phyloP scores from a whole-genome alignment of 1,140 invertebrate genomes.

The Colletes gigas region DNA sequence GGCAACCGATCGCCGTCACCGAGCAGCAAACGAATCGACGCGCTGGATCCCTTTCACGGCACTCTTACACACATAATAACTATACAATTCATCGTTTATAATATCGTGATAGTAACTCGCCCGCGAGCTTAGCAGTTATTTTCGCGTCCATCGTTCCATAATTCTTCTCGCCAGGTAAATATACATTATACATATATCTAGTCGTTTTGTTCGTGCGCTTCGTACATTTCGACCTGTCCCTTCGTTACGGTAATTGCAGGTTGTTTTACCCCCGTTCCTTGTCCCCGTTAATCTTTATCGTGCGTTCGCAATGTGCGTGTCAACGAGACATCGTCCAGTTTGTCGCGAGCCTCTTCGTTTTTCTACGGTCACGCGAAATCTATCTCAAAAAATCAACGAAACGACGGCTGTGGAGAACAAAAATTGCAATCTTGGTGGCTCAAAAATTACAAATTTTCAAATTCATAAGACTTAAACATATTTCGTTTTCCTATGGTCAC shows the following conservation, averaged over 20 bases:
- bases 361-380: not conserved
- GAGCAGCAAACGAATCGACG: slow-evolving; percentile 33
- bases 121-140: slow-evolving; percentile 73
- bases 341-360: not conserved
- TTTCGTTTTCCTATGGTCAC: not conserved
- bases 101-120: slow-evolving; percentile 76
- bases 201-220: slow-evolving; percentile 31
- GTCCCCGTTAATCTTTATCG: slow-evolving; percentile 18
- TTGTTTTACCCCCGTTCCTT: not conserved
- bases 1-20: slow-evolving; percentile 22
- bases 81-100: slow-evolving; percentile 66
- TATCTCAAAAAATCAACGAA: not conserved
- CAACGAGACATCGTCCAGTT: not conserved
- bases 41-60: slow-evolving; percentile 35
- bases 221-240: slow-evolving; percentile 26
- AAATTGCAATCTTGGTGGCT: too few species aligned
- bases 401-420: too few species aligned
- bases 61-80: slow-evolving; percentile 58
- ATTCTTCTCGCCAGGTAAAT: slow-evolving; percentile 53
- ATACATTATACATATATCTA: slow-evolving; percentile 33
- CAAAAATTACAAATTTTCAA: too few species aligned
- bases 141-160: slow-evolving; percentile 41
- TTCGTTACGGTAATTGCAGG: slow-evolving; percentile 7
- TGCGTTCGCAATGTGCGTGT: not conserved
- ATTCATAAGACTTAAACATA: too few species aligned